phyloP scores from a whole-genome alignment of 2,113 vertebrate species.

The Eublepharis macularius region DNA sequence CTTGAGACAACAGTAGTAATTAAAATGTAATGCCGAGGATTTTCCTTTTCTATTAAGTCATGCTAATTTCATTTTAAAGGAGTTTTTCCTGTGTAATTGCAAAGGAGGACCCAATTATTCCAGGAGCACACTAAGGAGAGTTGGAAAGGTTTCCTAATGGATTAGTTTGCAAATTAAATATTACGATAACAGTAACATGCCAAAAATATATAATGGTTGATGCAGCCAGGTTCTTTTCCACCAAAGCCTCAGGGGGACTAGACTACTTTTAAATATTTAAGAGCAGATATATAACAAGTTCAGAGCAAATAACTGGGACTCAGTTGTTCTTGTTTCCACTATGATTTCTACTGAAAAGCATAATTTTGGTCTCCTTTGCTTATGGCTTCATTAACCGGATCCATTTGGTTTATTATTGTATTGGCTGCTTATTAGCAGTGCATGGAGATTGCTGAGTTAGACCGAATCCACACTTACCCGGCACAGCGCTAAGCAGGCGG shows the following conservation, averaged over 20 bases:
- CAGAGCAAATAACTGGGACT: background rate
- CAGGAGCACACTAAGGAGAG: background rate
- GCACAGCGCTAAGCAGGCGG: no score
- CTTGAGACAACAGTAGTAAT: slow-evolving; percentile 53
- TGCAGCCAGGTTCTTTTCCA: background rate
- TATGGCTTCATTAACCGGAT: background rate
- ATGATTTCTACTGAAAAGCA: background rate
- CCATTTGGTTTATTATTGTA: background rate
- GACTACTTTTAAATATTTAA: slow-evolving; percentile 12
- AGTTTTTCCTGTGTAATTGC: slow-evolving; percentile 30
- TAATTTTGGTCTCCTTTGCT: background rate
- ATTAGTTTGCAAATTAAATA: slow-evolving; percentile 54
- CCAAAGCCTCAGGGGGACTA: background rate
- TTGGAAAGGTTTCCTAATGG: slow-evolving; percentile 17
- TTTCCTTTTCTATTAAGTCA: slow-evolving; percentile 44
- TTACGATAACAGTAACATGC: slow-evolving; percentile 14
- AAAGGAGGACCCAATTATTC: slow-evolving; percentile 32
- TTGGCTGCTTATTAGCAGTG: background rate
- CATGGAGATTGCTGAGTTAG: background rate
- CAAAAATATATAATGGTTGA: background rate
- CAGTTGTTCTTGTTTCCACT: slow-evolving; percentile 7
- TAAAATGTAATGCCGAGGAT: slow-evolving; percentile 49
- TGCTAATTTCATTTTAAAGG: slow-evolving; percentile 49
- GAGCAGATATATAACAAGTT: background rate
- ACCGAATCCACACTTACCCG: no score